Evolutionary conservation across 2,113 vertebrate genomes (phyloP).

Genomic region (Rostratula benghalensis): DNA sequence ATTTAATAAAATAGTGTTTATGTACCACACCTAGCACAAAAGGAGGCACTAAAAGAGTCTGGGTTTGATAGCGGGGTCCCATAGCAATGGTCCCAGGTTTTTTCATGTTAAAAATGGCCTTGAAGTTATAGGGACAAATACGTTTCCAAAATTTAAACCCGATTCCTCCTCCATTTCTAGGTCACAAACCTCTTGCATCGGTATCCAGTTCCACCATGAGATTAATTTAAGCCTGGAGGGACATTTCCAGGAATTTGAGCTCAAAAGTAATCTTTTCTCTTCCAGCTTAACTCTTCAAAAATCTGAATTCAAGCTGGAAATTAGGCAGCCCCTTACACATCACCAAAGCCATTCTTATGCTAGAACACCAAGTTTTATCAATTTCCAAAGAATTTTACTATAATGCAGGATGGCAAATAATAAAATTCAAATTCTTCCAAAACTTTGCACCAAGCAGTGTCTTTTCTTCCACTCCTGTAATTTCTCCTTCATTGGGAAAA

Average conservation of each 20-base stretch:
- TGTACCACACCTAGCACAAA: constrained; percentile 23
- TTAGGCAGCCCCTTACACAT: not conserved
- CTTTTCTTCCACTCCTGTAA: constrained; percentile 69
- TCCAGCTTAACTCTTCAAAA: constrained; percentile 4
- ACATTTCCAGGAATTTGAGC: constrained; percentile 14
- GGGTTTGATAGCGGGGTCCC: constrained; percentile 54
- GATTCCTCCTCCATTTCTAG: not conserved
- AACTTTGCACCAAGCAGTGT: constrained; percentile 68
- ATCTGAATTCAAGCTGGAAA: constrained; percentile 1
- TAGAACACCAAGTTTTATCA: not conserved
- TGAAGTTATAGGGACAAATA: not conserved
- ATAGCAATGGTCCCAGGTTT: not conserved
- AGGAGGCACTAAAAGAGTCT: constrained; percentile 17
- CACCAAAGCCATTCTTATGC: not conserved
- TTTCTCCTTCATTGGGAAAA: constrained; percentile 67
- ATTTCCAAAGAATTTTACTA: not conserved
- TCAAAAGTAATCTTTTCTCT: constrained; percentile 1
- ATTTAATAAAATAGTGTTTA: constrained; percentile 69
- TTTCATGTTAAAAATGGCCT: not conserved
- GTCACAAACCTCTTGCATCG: not conserved
- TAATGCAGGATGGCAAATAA: not conserved
- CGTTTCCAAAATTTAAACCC: accelerated
- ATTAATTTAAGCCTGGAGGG: not conserved
- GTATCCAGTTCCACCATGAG: not conserved
- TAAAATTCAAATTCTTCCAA: constrained; percentile 63